phyloP scores from a whole-genome alignment of 2,888 invertebrate genomes.

The Leptopterna dolabrata region DNA sequence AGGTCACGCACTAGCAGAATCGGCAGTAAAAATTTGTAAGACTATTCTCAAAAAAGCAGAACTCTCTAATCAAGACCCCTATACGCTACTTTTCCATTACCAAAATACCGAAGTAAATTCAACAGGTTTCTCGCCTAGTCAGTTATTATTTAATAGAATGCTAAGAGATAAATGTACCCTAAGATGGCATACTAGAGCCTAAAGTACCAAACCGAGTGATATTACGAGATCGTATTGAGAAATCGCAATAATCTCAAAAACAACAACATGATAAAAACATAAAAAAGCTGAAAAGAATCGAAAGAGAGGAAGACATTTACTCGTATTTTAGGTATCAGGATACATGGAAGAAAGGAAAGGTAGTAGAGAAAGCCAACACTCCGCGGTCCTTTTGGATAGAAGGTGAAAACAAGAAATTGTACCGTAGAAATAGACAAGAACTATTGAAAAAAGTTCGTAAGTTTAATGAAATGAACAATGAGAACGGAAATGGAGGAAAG shows the following conservation, averaged over 20 bases:
- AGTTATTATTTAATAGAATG: not conserved
- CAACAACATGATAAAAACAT: not conserved
- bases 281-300: not conserved
- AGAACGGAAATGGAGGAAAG: not conserved
- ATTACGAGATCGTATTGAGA: not conserved
- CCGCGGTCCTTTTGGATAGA: not conserved
- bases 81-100: not conserved
- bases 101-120: not conserved
- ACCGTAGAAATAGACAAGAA: not conserved
- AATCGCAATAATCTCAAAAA: not conserved
- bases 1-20: not conserved
- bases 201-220: not conserved
- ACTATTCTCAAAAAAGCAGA: no score
- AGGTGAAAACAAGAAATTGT: not conserved
- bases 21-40: no score
- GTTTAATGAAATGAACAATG: no score
- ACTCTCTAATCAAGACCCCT: no score
- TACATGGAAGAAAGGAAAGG: not conserved
- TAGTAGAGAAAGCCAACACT: not conserved
- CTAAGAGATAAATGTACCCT: not conserved
- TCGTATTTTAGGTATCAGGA: no score
- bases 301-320: no score
- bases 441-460: not conserved
- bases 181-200: not conserved
- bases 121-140: not conserved